Evolutionary conservation across 2,113 vertebrate genomes (phyloP), one percentile per base, ranked within the genome.

Genomic region (Tachysurus fulvidraco): DNA sequence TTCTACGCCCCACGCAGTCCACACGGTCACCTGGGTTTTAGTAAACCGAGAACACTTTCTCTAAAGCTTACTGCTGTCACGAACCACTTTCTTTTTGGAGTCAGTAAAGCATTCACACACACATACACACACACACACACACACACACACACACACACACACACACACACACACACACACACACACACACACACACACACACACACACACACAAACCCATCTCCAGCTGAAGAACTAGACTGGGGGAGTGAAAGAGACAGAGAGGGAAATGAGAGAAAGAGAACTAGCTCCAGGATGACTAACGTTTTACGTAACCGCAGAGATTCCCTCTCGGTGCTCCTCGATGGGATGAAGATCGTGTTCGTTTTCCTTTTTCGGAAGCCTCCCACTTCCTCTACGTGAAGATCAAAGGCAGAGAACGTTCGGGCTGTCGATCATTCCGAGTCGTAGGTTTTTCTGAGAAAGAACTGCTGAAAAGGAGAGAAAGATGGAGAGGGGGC

Each of bases 241-340:
- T 77, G 69, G 78, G 54, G 46, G 46, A 50, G 46, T 50, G 46
- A 3, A 50, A 69, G 83, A 57, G 80, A 80, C 25, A 17, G 80
- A 83, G 85, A 81, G 65, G 71, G 54, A n/a, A 28, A 30, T 5
- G 5, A 60, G 2, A 46, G 79, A 19, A 57, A 17, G 60, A 81
- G 21, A 81, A 59, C 62, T 60, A 54, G 59, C 80, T 19, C 13
- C 55, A 59, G 17, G 89, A 91, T 94, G 94, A 94, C 92, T 94
- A 94, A 94, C 78, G 2, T 86, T 89, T 94, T 93, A 92, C 91
- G 93, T 94, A 94, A 95, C 84, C 85, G 90, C 92, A 87, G 91
- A 92, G 92, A 93, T 93, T 92, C 89, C 81, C 92, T 90, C 89
- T 89, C 82, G 79, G 90, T 83, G 76, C 88, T 90, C 82, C 81